phyloP scores from a whole-genome alignment of 2,797 vertebrate genomes.

The Parambassis ranga region DNA sequence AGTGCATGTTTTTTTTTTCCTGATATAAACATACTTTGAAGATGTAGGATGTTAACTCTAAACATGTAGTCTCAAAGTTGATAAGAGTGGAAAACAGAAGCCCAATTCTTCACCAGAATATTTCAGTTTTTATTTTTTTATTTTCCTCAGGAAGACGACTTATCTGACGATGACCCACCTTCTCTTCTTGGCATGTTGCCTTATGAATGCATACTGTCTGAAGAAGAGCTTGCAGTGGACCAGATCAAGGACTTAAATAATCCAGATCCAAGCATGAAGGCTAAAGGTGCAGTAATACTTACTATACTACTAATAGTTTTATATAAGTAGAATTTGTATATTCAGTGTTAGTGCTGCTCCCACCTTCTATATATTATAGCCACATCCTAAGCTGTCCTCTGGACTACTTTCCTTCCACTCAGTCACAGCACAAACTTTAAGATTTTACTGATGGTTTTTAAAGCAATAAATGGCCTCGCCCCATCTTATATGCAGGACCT shows the following conservation, averaged over 20 bases:
- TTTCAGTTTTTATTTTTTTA: background rate
- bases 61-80: background rate
- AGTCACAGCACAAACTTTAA: too few species aligned
- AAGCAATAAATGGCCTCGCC: too few species aligned
- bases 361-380: too few species aligned
- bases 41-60: too few species aligned
- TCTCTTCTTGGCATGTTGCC: slow-evolving; percentile 19
- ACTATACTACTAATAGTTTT: too few species aligned
- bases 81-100: background rate
- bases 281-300: slow-evolving; percentile 61
- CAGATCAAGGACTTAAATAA: slow-evolving; percentile 3
- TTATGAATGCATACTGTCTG: background rate
- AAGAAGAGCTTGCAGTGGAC: slow-evolving; percentile 24
- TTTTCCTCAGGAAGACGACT: slow-evolving; percentile 40
- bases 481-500: too few species aligned
- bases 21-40: background rate
- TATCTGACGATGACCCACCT: background rate
- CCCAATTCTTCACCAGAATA: too few species aligned
- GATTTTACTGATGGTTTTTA: too few species aligned
- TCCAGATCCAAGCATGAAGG: slow-evolving; percentile 1
- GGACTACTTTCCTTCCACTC: too few species aligned
- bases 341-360: too few species aligned
- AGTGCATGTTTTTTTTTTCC: background rate
- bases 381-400: too few species aligned
- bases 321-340: too few species aligned